Evolutionary conservation across 2,113 vertebrate species (phyloP).

Genomic region (Rhea americana): DNA sequence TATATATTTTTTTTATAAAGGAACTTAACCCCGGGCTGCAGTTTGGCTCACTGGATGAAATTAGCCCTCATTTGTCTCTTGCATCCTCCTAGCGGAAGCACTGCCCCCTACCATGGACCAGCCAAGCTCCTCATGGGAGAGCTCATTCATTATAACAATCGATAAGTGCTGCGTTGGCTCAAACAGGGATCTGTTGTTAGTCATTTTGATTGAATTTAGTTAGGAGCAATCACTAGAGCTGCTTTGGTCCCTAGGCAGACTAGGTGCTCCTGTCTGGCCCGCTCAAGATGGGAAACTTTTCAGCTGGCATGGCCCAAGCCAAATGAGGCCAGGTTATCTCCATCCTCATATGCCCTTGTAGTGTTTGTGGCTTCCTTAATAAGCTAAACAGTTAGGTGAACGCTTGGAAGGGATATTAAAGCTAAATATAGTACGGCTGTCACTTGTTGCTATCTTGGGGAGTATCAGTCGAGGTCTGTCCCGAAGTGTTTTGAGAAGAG

Average conservation of each 20-base stretch:
- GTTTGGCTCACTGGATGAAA: accelerated
- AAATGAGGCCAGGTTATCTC: not conserved
- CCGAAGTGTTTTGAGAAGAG: not conserved
- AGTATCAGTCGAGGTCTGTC: not conserved
- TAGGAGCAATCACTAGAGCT: not conserved
- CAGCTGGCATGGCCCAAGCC: accelerated
- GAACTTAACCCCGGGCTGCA: not conserved
- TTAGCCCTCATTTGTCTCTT: not conserved
- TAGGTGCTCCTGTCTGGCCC: not conserved
- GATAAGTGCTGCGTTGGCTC: accelerated
- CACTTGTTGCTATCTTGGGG: not conserved
- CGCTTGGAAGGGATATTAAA: not conserved
- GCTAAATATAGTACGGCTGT: not conserved
- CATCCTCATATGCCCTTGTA: not conserved
- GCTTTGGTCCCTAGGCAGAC: accelerated
- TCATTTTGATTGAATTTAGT: not conserved
- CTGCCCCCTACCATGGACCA: accelerated
- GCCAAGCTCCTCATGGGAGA: not conserved
- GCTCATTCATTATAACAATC: not conserved
- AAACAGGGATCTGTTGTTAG: accelerated
- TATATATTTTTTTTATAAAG: not conserved
- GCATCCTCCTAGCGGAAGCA: accelerated
- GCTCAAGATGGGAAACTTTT: not conserved
- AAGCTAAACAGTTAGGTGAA: not conserved
- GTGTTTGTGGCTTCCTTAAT: not conserved